Conservation (phyloP, 2,888 invertebrate genomes). For the Harmothoe impar region DNA sequence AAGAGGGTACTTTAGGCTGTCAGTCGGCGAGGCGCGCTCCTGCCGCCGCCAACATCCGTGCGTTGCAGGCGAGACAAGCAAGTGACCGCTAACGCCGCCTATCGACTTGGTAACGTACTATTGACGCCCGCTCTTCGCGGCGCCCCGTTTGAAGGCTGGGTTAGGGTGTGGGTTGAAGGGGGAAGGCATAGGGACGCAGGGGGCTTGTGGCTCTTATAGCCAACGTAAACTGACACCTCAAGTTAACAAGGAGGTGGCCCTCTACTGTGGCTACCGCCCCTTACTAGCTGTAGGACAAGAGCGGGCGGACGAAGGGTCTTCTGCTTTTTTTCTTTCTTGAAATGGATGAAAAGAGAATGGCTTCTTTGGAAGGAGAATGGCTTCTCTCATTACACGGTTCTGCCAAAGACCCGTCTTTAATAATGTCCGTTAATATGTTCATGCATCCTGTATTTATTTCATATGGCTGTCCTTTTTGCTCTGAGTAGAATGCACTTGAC, state of each 20-base stretch:
- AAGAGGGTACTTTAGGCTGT: slow-evolving; percentile 21
- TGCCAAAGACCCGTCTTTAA: no score
- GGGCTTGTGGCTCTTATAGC: neutral
- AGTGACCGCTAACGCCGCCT: slow-evolving; percentile 54
- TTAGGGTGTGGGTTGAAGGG: neutral
- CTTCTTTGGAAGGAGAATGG: no score
- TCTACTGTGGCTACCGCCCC: no score
- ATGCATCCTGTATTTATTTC: no score
- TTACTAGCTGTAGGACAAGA: no score
- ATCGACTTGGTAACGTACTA: slow-evolving; percentile 48
- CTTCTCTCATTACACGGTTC: no score
- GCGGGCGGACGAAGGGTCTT: no score
- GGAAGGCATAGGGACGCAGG: neutral
- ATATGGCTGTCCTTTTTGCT: no score
- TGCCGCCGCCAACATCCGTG: neutral
- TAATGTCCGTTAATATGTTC: no score
- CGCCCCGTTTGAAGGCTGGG: neutral
- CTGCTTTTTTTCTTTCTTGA: no score
- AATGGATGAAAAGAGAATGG: no score
- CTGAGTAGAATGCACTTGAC: no score
- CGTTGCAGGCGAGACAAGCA: slow-evolving; percentile 3
- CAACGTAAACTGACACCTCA: neutral
- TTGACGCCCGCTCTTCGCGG: slow-evolving; percentile 38
- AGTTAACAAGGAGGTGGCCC: neutral
- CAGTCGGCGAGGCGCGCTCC: neutral